A percentile compares a stretch with the other conserved stretches of the same genome.
phyloP scores from a whole-genome alignment of 2,797 vertebrate species.

The Eidolon dupreanum region DNA sequence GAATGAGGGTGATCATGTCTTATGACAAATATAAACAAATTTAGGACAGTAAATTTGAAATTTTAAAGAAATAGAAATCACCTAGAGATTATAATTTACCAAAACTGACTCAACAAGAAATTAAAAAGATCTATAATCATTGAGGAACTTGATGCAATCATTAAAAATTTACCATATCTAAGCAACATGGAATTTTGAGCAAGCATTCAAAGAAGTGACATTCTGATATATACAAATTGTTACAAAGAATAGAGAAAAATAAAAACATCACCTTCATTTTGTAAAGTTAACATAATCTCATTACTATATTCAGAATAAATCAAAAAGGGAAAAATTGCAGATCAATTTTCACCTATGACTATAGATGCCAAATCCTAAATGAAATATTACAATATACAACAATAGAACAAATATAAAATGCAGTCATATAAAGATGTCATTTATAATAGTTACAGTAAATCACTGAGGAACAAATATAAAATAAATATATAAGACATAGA shows the following conservation, averaged over 20 bases:
- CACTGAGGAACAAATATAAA: not conserved
- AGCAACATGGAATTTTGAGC: not conserved
- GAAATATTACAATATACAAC: not conserved
- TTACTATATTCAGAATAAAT: not conserved
- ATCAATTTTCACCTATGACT: not conserved
- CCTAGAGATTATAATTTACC: not conserved
- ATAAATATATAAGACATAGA: not conserved
- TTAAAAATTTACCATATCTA: not conserved
- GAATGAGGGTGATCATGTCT: not conserved
- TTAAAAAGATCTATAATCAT: not conserved
- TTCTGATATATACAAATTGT: not conserved
- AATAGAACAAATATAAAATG: not conserved
- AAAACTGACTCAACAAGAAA: not conserved
- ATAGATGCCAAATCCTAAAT: not conserved
- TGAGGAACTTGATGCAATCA: not conserved
- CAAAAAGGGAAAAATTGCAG: not conserved
- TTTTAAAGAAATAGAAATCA: not conserved
- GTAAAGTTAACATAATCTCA: not conserved
- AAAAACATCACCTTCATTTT: not conserved
- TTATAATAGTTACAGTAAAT: not conserved
- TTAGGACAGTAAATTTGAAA: not conserved
- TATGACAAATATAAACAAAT: not conserved
- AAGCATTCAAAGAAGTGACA: not conserved
- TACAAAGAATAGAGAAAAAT: not conserved
- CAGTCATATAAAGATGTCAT: not conserved